phyloP scores from a whole-genome alignment of 2,888 invertebrate genomes.

The Hydropsyche betteni region DNA sequence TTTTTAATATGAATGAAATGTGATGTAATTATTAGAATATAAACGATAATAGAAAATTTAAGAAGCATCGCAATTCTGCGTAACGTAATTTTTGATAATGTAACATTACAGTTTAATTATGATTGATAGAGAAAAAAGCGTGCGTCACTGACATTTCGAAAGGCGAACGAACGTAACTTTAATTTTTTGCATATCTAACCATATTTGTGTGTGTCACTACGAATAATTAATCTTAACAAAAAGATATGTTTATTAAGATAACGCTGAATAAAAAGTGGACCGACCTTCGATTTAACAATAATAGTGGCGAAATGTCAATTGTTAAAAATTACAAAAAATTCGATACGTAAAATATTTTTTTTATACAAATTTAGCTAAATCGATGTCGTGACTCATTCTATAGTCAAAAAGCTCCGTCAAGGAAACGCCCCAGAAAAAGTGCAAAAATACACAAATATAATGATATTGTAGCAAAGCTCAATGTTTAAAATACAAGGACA shows the following conservation, averaged over 20 bases:
- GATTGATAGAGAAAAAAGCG: not conserved
- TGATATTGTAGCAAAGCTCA: constrained; percentile 5
- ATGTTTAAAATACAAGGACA: constrained; percentile 23
- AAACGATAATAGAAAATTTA: too few relatives aligned
- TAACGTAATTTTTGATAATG: too few relatives aligned
- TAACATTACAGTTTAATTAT: too few relatives aligned
- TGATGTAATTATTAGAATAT: too few relatives aligned
- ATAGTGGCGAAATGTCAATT: constrained; percentile 13
- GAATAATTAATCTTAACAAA: constrained; percentile 15
- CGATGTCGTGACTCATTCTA: constrained; percentile 2
- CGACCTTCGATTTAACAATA: constrained; percentile 9
- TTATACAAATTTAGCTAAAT: not conserved
- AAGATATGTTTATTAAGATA: not conserved
- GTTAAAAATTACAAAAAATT: not conserved
- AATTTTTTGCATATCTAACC: not conserved
- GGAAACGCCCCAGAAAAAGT: constrained; percentile 7
- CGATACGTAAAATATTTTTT: not conserved
- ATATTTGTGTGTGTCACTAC: constrained; percentile 2
- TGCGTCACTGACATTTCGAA: constrained; percentile 16
- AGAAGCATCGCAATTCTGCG: too few relatives aligned
- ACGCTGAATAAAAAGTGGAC: constrained; percentile 9
- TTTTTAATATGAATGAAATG: too few relatives aligned
- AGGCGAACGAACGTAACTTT: constrained; percentile 5
- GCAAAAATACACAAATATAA: constrained; percentile 8
- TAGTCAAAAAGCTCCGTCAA: not conserved